These are phyloP conservation scores for Pocota personata DNA, from an alignment of 2,888 invertebrate genomes.

Conservation along the genomic window DNA sequence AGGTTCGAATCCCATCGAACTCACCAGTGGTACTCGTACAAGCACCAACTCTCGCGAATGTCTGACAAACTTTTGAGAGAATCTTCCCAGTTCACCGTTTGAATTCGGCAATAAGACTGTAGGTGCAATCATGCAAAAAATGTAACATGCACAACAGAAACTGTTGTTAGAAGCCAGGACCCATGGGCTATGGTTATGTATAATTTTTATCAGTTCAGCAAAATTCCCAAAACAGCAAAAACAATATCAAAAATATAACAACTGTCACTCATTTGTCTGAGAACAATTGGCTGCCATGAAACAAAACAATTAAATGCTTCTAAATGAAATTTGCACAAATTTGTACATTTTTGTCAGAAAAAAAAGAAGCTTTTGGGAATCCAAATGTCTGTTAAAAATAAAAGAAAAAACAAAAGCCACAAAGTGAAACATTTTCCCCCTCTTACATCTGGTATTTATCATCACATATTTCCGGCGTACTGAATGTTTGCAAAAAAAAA, in stretches of 20 bases:
- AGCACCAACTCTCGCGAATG: too few species aligned
- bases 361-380: neutral
- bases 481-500: slow-evolving; percentile 27
- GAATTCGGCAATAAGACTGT: too few species aligned
- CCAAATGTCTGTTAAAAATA: neutral
- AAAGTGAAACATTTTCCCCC: neutral
- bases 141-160: too few species aligned
- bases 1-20: too few species aligned
- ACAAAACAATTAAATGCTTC: neutral
- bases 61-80: too few species aligned
- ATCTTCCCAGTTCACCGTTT: too few species aligned
- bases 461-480: slow-evolving; percentile 60
- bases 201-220: neutral
- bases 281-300: neutral
- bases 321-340: neutral
- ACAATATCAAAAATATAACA: neutral
- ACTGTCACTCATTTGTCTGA: neutral
- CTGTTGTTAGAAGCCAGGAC: too few species aligned
- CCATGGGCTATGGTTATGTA: too few species aligned
- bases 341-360: neutral
- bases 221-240: neutral
- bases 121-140: too few species aligned
- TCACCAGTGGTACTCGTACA: too few species aligned
- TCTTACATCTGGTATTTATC: slow-evolving; percentile 29
- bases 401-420: slow-evolving; percentile 12